phyloP scores from a whole-genome alignment of 1,140 invertebrate species.

The Frieseomelitta varia region DNA sequence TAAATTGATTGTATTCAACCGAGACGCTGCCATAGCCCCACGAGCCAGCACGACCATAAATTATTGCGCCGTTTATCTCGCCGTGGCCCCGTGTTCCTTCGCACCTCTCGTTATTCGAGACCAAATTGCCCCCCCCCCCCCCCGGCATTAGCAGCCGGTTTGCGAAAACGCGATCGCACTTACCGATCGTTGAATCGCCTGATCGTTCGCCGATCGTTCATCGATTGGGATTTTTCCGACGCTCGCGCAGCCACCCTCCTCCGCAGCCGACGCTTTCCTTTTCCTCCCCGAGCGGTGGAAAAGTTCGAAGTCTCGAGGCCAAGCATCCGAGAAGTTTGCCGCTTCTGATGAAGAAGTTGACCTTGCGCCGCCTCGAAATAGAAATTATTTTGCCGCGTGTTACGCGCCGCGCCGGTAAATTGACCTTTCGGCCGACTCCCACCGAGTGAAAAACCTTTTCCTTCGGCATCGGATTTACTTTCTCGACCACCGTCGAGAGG shows the following conservation, averaged over 20 bases:
- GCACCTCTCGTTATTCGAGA: conserved; percentile 1
- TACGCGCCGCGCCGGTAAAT: not conserved
- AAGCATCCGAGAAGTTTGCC: conserved; percentile 34
- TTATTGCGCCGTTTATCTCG: conserved; percentile 39
- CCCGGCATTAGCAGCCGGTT: not conserved
- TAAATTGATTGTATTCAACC: conserved; percentile 32
- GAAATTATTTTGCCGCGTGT: conserved; percentile 40
- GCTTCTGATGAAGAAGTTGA: conserved; percentile 30
- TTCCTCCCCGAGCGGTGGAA: not conserved
- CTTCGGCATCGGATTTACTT: not conserved
- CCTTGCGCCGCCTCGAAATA: conserved; percentile 42
- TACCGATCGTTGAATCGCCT: not conserved
- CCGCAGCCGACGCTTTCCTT: conserved; percentile 6
- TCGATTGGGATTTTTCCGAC: conserved; percentile 9
- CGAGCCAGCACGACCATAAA: not conserved
- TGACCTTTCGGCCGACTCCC: not conserved
- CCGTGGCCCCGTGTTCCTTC: not conserved
- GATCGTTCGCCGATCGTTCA: too few species aligned
- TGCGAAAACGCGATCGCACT: conserved; percentile 7
- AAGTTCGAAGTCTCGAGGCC: not conserved
- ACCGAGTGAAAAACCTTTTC: conserved; percentile 6
- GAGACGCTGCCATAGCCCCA: not conserved
- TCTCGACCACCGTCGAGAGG: too few species aligned
- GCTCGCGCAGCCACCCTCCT: not conserved
- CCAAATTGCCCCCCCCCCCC: conserved; percentile 2